phyloP scores from a whole-genome alignment of 1,140 invertebrate genomes.

The Brachionus rubens region DNA sequence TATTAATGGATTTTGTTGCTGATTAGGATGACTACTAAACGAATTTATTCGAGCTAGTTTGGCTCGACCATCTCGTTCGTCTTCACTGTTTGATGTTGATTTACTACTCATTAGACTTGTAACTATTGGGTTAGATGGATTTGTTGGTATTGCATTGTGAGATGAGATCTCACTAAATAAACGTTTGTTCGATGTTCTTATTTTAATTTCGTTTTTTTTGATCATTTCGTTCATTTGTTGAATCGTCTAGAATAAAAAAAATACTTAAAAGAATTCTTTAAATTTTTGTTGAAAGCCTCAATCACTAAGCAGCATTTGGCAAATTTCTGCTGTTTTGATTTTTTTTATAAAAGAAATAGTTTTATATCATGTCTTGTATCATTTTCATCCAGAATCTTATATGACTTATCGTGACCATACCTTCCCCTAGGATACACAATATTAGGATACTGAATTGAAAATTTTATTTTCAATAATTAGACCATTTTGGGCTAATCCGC shows the following conservation, averaged over 20 bases:
- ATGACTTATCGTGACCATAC: too few relatives aligned
- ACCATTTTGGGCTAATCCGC: too few relatives aligned
- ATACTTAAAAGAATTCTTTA: too few relatives aligned
- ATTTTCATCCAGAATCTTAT: too few relatives aligned
- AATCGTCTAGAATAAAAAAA: neutral
- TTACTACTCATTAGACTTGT: neutral
- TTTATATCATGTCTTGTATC: too few relatives aligned
- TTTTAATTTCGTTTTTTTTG: conserved; percentile 25
- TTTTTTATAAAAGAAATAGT: too few relatives aligned
- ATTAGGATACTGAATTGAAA: too few relatives aligned
- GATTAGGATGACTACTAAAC: neutral
- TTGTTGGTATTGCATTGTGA: neutral
- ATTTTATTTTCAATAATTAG: too few relatives aligned
- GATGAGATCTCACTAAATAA: conserved; percentile 43
- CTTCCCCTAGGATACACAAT: too few relatives aligned
- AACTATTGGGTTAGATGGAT: neutral
- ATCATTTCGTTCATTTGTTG: conserved; percentile 35
- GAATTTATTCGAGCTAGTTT: conserved; percentile 9
- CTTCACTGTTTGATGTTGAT: neutral
- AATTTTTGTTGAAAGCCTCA: too few relatives aligned
- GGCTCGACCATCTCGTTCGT: neutral
- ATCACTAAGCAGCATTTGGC: too few relatives aligned
- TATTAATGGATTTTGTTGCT: neutral
- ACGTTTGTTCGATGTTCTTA: conserved; percentile 28
- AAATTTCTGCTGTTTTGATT: too few relatives aligned